Base-by-base conservation (phyloP, 2,797 vertebrate species). In the Smutsia temminckii region DNA sequence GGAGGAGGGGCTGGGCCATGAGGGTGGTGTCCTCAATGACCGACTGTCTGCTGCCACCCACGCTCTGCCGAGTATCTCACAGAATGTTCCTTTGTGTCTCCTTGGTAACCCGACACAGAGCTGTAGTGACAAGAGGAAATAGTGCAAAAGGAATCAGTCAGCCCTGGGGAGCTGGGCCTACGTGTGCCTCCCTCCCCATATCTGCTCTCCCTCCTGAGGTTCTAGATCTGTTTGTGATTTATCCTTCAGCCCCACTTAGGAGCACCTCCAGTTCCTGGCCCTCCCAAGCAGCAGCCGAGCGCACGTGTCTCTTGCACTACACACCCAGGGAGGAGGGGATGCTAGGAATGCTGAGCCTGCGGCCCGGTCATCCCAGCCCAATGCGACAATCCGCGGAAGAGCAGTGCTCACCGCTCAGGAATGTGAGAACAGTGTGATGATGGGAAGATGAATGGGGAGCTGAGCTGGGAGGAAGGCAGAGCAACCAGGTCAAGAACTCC, bases 31-130 rank as follows among this genome's bases (percentile, higher is more conserved):
- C 88, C 32, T 87, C 4, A 0, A 46, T 55, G 49, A 84, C 66
- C 89, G 85, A 18, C 68, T 63, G 81, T 27, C 78, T 46, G 53
- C 72, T 37, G 49, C 96, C 88, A 84, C 94, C 93, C 92, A 79
- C 46, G 0, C 16, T 75, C 74, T 7, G 59, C 6, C 63, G 63
- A 94, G 25, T 7, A 10, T 49, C 81, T 94, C 74, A 13, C 51
- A 6, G n/a, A 77, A 72, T 17, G 59, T 66, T 74, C 78, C 75
- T 89, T 51, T 46, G 49, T 32, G 0, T 89, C 79, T 79, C 91
- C 91, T 57, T 96, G 91, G 93, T 57, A 95, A 97, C 94, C 40
- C 0, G 0, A 49, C 68, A 11, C 0, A 0, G n/a, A 32, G 86
- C 83, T 34, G 32, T 27, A 83, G 64, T 8, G 53, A 91, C 32